Base-by-base conservation (phyloP, 2,113 vertebrate species). In the Mustelus asterias region DNA sequence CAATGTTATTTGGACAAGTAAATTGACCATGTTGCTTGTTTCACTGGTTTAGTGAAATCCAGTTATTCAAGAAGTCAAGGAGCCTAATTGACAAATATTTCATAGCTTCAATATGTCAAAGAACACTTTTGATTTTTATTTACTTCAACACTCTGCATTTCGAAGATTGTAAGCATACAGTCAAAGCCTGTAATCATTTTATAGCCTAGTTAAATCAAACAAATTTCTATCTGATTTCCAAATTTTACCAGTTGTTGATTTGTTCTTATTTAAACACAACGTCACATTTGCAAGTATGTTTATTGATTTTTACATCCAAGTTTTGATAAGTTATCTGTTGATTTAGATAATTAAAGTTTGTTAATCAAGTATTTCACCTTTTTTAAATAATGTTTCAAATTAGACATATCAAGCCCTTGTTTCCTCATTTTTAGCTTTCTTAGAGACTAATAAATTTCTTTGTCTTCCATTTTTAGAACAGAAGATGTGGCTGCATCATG, bases 281-380 rank as follows among this genome's bases (percentile, higher is more conserved):
- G 54, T 18, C 58, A 60, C 7, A 5, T 18, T 54, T 92, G 33
- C 54, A 92, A 78, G 88, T 90, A 92, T 78, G 88, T 90, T 88
- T 96, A 97, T 97, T 95, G 97, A 97, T 97, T 98, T 67, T 98
- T 97, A 97, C 97, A 96, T 96, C 96, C 95, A 96, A 96, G 88
- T 97, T 89, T 97, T 97, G 97, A 97, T 98, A 97, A 97, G 97
- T 98, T 97, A 98, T 98, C 97, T 97, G 98, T 98, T 98, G 98
- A 98, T 98, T 97, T 96, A 97, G 97, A 97, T 98, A 98, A 98
- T 98, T 98, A 33, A 97, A 97, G 97, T 98, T 98, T 98, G 97
- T 97, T 98, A 98, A 98, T 98, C 98, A 97, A 97, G 98, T 97
- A 97, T 97, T 97, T 97, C 97, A 97, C 95, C 69, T 41, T 41